A percentile compares a stretch with the other conserved stretches of the same genome.
These are phyloP conservation scores for Dynastes hyllus DNA, from an alignment of 2,888 invertebrate genomes.

Conservation along the genomic window DNA sequence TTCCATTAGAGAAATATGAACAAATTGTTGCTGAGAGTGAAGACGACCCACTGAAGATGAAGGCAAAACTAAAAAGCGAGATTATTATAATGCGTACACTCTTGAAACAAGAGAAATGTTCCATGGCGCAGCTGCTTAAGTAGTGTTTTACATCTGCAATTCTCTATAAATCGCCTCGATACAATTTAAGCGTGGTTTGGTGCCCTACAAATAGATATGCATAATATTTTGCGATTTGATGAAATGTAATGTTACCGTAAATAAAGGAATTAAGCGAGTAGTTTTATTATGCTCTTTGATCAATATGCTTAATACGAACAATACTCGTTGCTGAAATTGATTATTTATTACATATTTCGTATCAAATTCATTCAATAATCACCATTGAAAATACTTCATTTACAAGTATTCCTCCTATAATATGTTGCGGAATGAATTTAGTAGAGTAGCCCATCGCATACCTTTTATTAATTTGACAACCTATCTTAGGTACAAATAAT, in stretches of 20 bases:
- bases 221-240: background rate
- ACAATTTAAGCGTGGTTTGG: slow-evolving; percentile 68
- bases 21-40: background rate
- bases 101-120: background rate
- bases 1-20: slow-evolving; percentile 22
- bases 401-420: slow-evolving; percentile 69
- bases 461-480: slow-evolving; percentile 66
- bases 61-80: slow-evolving; percentile 24
- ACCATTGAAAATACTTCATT: slow-evolving; percentile 72
- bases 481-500: slow-evolving; percentile 66
- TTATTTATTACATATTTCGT: slow-evolving; percentile 1
- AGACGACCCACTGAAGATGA: background rate
- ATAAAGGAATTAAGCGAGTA: slow-evolving; percentile 66
- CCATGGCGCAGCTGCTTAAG: background rate
- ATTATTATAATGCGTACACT: slow-evolving; percentile 23
- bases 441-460: slow-evolving; percentile 64
- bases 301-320: slow-evolving; percentile 68
- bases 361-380: slow-evolving; percentile 52
- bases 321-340: slow-evolving; percentile 67
- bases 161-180: slow-evolving; percentile 66
- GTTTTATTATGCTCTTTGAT: slow-evolving; percentile 66
- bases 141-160: slow-evolving; percentile 48
- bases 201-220: slow-evolving; percentile 61
- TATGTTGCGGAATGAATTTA: slow-evolving; percentile 66
- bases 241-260: slow-evolving; percentile 64